Evolutionary conservation across 2,797 vertebrate genomes (phyloP), one percentile per base, ranked within the genome.

Genomic region (Crenichthys baileyi): DNA sequence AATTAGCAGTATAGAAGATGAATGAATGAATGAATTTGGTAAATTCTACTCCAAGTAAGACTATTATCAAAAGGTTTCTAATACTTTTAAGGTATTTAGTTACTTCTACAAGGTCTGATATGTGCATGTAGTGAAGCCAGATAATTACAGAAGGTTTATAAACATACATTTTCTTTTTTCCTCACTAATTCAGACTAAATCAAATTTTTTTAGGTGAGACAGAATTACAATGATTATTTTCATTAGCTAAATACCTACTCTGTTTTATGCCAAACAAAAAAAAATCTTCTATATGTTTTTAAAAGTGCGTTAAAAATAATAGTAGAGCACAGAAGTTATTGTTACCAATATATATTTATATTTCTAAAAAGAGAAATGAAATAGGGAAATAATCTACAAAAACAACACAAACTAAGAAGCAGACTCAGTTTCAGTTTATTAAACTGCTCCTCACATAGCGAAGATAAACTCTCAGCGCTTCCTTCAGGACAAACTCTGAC

Each of bases 401-500:
- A 58, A 55, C 22, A 56, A 26, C 24, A 18, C 65, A 70, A 3
- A 36, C 18, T 20, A 39, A 65, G 18, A 39, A 36, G 18, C 18
- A 39, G 36, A 39, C 31, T 61, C 15, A 31, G 60, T 8, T 1
- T 4, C 15, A 50, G 15, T 12, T 65, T 36, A 36, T 36, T 36
- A 36, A 36, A 36, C 31, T 4, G 50, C 48, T 41, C 36, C 11
- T 73, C 24, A 46, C 61, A 26, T 18, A 7, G 24, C 7, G 4
- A 44, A 13, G 73, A 48, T 26, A 4, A 44, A 77, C 26, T 77
- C 36, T 5, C 26, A 18, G 68, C 60, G 72, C 31, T 63, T 31
- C 36, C 55, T 60, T 18, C n/a, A 61, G 55, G 31, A 60, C 13
- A 80, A 80, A 65, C 41, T 46, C 67, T 39, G 56, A n/a, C 29